Base-by-base conservation (phyloP, 1,140 invertebrate genomes). In the Temnothorax longispinosus region DNA sequence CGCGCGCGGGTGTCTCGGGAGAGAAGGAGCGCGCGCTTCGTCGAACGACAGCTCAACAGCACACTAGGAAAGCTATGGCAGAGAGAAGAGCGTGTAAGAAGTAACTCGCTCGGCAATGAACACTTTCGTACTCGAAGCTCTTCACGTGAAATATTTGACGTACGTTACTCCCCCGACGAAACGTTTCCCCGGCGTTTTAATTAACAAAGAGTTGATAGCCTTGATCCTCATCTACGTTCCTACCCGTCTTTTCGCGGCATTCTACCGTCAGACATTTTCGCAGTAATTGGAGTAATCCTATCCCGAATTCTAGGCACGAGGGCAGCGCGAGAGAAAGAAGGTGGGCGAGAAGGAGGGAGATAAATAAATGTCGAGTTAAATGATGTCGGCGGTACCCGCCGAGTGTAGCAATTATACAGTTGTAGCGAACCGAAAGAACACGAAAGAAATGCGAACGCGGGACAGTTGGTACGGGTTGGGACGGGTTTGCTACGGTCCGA, bases 171-270 rank as follows among this genome's bases (percentile, higher is more conserved):
- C 52, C 72, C 60, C 35, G 56, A 72, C 77, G 56, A 58, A 81
- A 88, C 69, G 65, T 67, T 80, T 69, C 27, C 52, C 11, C 44
- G 44, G 65, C 32, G 41, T 89, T 89, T 89, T 89, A 89, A 89
- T 89, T 89, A 89, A 89, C 69, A 89, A 76, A 74, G 69, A 58
- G 84, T 87, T 89, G 85, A 89, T 89, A 89, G 69, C 62, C 47
- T 50, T 84, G 80, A 84, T 74, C 80, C 80, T 84, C 80, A 84
- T 84, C 80, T 64, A 58, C 72, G 60, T 72, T 65, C 54, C 60
- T 44, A 56, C 47, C 27, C 52, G 69, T 69, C 64, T 56, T 64
- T 32, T 54, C 76, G 32, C 11, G 47, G 52, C 81, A 84, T 88
- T 88, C 87, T 75, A 78, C 77, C 72, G 60, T 88, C 67, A 75